Evolutionary conservation across 2,113 vertebrate genomes (phyloP).

Genomic region (Nyctereutes procyonoides): DNA sequence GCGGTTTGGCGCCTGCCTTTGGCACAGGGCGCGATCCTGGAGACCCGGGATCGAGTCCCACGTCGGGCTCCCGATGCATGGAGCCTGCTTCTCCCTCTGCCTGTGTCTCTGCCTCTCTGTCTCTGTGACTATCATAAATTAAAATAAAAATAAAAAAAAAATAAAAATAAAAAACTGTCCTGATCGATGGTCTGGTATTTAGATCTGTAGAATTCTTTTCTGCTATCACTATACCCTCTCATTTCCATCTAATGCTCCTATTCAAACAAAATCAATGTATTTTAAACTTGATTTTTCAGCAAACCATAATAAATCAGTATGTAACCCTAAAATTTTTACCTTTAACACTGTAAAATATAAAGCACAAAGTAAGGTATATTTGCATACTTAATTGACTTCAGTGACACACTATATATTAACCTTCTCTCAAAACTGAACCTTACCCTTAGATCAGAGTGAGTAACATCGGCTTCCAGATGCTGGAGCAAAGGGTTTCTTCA

Average conservation of each 20-base stretch:
- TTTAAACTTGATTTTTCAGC: slow-evolving; percentile 52
- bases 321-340: slow-evolving; percentile 34
- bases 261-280: neutral
- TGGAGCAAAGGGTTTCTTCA: neutral
- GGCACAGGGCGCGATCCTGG: too few relatives aligned
- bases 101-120: too few relatives aligned
- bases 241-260: neutral
- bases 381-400: neutral
- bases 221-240: neutral
- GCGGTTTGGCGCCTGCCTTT: too few relatives aligned
- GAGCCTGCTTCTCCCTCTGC: too few relatives aligned
- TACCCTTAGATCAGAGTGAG: neutral
- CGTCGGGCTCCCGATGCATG: too few relatives aligned
- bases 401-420: neutral
- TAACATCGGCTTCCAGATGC: neutral
- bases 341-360: neutral
- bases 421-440: neutral
- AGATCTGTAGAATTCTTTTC: neutral
- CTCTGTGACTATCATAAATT: too few relatives aligned
- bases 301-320: slow-evolving; percentile 13
- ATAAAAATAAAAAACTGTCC: too few relatives aligned
- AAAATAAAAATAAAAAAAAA: too few relatives aligned
- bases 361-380: neutral
- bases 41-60: too few relatives aligned
- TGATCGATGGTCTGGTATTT: neutral